phyloP scores from a whole-genome alignment of 2,797 vertebrate species.

The Mormyrus proboscirostris region DNA sequence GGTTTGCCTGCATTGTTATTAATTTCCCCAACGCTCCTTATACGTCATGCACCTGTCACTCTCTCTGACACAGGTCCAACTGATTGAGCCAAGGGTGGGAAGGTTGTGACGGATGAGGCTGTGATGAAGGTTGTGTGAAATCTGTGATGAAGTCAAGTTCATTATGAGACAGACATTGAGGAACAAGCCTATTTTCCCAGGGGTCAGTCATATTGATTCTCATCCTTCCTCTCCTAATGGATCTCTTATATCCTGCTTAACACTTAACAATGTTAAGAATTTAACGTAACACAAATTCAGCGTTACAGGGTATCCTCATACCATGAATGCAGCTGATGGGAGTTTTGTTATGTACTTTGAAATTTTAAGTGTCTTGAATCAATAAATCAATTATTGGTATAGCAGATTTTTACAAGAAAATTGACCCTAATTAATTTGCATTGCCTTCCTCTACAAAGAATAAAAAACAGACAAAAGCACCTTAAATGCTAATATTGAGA shows the following conservation, averaged over 20 bases:
- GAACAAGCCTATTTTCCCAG: slow-evolving; percentile 20
- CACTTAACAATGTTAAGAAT: not conserved
- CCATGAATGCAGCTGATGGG: not conserved
- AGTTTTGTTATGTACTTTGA: not conserved
- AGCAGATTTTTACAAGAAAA: not conserved
- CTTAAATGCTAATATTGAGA: not conserved
- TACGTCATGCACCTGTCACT: slow-evolving; percentile 22
- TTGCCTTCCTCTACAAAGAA: not conserved
- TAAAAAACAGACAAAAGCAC: not conserved
- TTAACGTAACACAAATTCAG: not conserved
- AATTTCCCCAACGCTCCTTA: slow-evolving; percentile 10
- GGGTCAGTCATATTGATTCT: slow-evolving; percentile 19
- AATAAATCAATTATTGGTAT: not conserved
- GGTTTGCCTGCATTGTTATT: slow-evolving; percentile 26
- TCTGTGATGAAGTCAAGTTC: not conserved
- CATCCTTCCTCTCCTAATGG: not conserved
- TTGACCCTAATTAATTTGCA: not conserved
- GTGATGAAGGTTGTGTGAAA: not conserved
- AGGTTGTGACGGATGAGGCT: slow-evolving; percentile 14
- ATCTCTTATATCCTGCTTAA: not conserved
- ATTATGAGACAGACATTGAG: not conserved
- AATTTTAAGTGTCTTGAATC: not conserved
- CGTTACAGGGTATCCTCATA: not conserved
- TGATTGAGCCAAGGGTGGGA: slow-evolving; percentile 13
- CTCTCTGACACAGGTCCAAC: not conserved